These are phyloP conservation scores for Eristalis pertinax DNA, from an alignment of 2,888 invertebrate genomes.

Conservation along the genomic window DNA sequence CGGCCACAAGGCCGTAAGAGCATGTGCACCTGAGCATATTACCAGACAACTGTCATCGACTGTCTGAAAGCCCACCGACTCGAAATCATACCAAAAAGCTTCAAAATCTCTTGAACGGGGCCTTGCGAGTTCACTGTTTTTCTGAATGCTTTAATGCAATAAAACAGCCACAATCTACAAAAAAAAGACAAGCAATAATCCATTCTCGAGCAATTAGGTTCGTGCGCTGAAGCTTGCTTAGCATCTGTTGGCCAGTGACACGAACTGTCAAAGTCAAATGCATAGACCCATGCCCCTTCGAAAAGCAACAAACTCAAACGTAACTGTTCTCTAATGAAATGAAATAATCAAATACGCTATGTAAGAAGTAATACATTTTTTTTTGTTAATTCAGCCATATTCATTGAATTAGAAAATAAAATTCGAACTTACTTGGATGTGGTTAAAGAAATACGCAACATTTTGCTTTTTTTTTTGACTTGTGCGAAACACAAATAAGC, in stretches of 20 bases:
- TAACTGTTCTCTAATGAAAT: constrained; percentile 34
- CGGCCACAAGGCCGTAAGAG: too few relatives aligned
- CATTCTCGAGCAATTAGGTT: background rate
- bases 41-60: too few relatives aligned
- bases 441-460: constrained; percentile 33
- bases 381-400: constrained; percentile 20
- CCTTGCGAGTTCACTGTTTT: too few relatives aligned
- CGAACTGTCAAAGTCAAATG: background rate
- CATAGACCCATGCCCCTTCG: constrained; percentile 1
- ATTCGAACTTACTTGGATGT: constrained; percentile 39
- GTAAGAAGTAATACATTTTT: constrained; percentile 30
- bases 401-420: constrained; percentile 24
- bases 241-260: background rate
- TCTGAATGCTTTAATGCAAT: too few relatives aligned
- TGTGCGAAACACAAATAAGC: constrained; percentile 68
- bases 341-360: constrained; percentile 44
- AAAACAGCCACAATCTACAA: too few relatives aligned
- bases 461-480: constrained; percentile 7
- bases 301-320: constrained; percentile 27
- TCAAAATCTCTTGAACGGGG: too few relatives aligned
- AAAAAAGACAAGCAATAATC: too few relatives aligned
- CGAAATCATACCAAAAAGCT: too few relatives aligned
- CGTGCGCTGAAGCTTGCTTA: background rate
- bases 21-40: too few relatives aligned
- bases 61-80: too few relatives aligned